Conservation (phyloP, 2,888 invertebrate species). For the Leuctra nigra region DNA sequence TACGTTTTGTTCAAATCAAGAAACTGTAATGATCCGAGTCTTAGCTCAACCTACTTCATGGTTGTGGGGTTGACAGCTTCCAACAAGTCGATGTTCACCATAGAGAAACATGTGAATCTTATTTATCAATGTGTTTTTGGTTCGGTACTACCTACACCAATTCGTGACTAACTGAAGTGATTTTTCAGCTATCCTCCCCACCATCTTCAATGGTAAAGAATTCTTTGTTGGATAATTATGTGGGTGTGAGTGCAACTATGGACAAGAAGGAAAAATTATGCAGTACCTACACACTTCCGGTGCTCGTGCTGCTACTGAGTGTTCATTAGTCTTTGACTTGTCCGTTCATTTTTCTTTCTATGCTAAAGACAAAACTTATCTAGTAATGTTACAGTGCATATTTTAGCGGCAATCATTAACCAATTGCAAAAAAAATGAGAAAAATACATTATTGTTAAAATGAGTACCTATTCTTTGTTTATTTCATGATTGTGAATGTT, state of each 20-base stretch:
- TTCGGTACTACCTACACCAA: no score
- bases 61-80: conserved; percentile 5
- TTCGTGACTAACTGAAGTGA: background rate
- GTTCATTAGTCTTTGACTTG: conserved; percentile 22
- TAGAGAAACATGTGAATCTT: background rate
- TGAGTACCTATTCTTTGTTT: no score
- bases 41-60: no score
- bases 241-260: conserved; percentile 19
- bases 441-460: conserved; percentile 18
- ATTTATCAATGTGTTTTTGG: conserved; percentile 1
- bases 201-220: background rate
- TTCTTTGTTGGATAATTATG: conserved; percentile 17
- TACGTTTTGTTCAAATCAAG: no score
- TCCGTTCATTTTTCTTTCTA: conserved; percentile 23
- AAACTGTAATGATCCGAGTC: no score
- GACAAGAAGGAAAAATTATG: background rate
- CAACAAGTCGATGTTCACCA: no score
- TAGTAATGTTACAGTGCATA: conserved; percentile 23
- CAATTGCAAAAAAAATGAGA: conserved; percentile 21
- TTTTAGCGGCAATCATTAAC: conserved; percentile 25
- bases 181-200: background rate
- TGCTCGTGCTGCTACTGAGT: no score
- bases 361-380: conserved; percentile 21
- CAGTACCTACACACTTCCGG: no score
- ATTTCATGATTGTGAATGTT: no score